phyloP scores from a whole-genome alignment of 2,888 invertebrate species.

The Habroteleia sp. region DNA sequence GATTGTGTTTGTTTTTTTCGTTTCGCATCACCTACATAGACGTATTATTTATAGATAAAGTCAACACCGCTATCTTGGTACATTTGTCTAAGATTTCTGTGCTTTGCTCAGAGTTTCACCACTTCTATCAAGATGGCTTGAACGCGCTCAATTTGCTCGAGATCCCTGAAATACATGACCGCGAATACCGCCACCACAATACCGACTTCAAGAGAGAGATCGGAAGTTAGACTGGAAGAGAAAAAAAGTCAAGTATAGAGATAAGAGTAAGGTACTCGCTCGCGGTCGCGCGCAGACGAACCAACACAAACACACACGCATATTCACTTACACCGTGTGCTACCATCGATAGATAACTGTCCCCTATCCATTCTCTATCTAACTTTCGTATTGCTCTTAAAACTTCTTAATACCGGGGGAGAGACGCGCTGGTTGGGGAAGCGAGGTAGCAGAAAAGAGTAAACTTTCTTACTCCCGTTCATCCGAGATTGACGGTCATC shows the following conservation, averaged over 20 bases:
- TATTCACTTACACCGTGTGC: slow-evolving; percentile 58
- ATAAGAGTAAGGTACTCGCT: slow-evolving; percentile 58
- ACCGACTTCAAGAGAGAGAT: slow-evolving; percentile 39
- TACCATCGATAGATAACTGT: slow-evolving; percentile 77
- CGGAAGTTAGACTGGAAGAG: slow-evolving; percentile 60
- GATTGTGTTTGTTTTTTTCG: slow-evolving; percentile 21
- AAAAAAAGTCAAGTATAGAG: slow-evolving; percentile 58
- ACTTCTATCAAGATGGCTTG: slow-evolving; percentile 63
- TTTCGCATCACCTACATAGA: slow-evolving; percentile 19
- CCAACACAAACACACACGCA: slow-evolving; percentile 47
- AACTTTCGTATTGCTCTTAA: slow-evolving; percentile 80
- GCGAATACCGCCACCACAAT: slow-evolving; percentile 56
- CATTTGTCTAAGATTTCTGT: slow-evolving; percentile 60
- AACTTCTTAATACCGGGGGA: slow-evolving; percentile 71
- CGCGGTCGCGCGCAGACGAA: slow-evolving; percentile 47
- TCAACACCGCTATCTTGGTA: slow-evolving; percentile 55
- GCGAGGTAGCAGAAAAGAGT: slow-evolving; percentile 64
- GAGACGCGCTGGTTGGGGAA: slow-evolving; percentile 45
- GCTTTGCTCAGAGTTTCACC: slow-evolving; percentile 58
- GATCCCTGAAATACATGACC: slow-evolving; percentile 61
- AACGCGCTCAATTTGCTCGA: slow-evolving; percentile 59
- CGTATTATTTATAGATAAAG: slow-evolving; percentile 57
- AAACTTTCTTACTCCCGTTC: slow-evolving; percentile 77
- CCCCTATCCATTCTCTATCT: slow-evolving; percentile 79
- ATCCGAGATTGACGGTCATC: slow-evolving; percentile 78